Base-by-base conservation (phyloP, 2,113 vertebrate genomes). In the Pardalotus punctatus region DNA sequence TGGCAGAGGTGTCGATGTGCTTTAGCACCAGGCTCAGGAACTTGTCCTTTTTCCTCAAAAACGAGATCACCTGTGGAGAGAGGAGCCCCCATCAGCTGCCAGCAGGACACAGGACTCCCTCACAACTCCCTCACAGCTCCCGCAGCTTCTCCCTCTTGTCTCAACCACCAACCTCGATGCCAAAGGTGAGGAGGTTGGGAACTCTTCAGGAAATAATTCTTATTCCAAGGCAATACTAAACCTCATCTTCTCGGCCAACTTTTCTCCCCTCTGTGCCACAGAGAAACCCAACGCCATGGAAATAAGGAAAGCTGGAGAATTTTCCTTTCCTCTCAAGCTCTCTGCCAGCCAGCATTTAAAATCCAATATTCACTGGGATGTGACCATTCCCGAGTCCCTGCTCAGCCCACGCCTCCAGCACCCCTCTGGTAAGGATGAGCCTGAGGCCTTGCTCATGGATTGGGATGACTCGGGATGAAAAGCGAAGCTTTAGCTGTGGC, bases 1-100 rank as follows among this genome's bases (percentile, higher is more conserved):
- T 99, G 43, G 99, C 99, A 2, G 99, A 99, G 11, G 99, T 99
- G 61, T 99, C 98, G 5, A 99, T 98, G 92, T 99, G 99, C 98
- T 98, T 98, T 70, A 99, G 98, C 97, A 99, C 98, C 97, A 99
- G 98, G 96, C 98, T 97, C 50, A 99, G 98, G 67, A 99, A 99
- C 47, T 98, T 97, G 61, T 98, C 98, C 94, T 99, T 99, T 95
- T 98, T 99, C 98, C 98, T 99, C 96, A 99, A 76, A 93, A 99
- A 99, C 0, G 97, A 90, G 36, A 99, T 99, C 94, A 99, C 99
- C 87, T 89, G 78, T 5, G 2, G 40, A 12, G 28, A 54, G 14
- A 54, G 47, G 21, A 40, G 45, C 16, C 10, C 2, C 28, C 24
- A 5, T 67, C 78, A 74, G 67, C 51, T 38, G 43, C 43, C 57